Evolutionary conservation across 1,140 invertebrate genomes (phyloP).

Genomic region (Scaptomyza graminum): DNA sequence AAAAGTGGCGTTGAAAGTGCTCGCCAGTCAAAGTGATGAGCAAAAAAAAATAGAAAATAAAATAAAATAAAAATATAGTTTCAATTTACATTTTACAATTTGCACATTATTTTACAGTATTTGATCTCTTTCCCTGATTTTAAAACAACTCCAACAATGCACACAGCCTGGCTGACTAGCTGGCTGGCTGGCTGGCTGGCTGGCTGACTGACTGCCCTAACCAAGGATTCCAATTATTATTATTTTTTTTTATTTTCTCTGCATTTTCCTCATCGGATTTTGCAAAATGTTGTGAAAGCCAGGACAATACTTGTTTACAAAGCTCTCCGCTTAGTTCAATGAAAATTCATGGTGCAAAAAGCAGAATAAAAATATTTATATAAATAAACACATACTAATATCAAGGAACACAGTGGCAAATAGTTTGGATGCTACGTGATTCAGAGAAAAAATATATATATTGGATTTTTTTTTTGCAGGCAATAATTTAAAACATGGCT

Average conservation of each 20-base stretch:
- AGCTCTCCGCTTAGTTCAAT: constrained; percentile 43
- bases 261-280: constrained; percentile 28
- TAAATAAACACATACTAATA: constrained; percentile 13
- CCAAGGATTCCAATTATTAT: constrained; percentile 44
- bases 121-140: constrained; percentile 52
- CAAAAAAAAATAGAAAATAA: constrained; percentile 30
- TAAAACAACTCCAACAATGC: constrained; percentile 19
- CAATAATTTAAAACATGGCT: constrained; percentile 37
- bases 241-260: constrained; percentile 22
- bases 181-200: no score
- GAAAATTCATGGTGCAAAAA: constrained; percentile 24
- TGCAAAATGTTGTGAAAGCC: constrained; percentile 30
- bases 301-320: constrained; percentile 50
- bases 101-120: constrained; percentile 57
- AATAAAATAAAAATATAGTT: constrained; percentile 48
- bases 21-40: constrained; percentile 38
- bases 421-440: background rate
- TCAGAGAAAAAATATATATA: constrained; percentile 6
- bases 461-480: background rate
- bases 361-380: constrained; percentile 13
- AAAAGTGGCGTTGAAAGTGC: constrained; percentile 26
- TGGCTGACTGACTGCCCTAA: constrained; percentile 19
- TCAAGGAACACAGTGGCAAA: background rate
- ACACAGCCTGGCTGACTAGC: constrained; percentile 31
- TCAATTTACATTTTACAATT: constrained; percentile 45